Percentiles rank a stretch among this genome's conserved stretches.
These are phyloP conservation scores for Balanococcus diminutus DNA, from an alignment of 2,888 invertebrate genomes.

Conservation along the genomic window DNA sequence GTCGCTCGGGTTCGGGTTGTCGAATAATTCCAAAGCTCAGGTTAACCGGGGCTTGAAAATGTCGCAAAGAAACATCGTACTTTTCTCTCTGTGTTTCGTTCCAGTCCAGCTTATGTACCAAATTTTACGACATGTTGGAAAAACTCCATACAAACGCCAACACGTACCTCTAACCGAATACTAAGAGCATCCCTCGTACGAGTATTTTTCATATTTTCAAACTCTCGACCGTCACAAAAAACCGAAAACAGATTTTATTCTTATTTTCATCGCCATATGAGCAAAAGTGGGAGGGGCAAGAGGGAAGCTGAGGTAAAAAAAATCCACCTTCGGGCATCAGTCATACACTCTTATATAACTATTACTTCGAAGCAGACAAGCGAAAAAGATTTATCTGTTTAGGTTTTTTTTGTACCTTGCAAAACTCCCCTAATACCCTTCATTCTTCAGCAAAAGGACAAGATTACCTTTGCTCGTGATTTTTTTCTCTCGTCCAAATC, in stretches of 20 bases:
- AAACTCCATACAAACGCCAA: too few species aligned
- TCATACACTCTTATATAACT: slow-evolving; percentile 9
- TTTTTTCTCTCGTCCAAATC: not conserved
- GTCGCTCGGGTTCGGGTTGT: too few species aligned
- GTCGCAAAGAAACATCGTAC: not conserved
- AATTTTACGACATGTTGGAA: not conserved
- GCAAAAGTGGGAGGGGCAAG: not conserved
- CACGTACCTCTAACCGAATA: too few species aligned
- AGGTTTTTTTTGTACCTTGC: not conserved
- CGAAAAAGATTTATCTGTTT: slow-evolving; percentile 12
- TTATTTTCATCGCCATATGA: not conserved
- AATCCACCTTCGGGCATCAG: slow-evolving; percentile 5
- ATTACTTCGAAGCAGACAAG: slow-evolving; percentile 27
- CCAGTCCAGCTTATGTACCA: not conserved
- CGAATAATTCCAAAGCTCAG: not conserved
- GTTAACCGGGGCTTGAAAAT: not conserved
- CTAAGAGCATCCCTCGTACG: too few species aligned
- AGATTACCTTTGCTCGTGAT: not conserved
- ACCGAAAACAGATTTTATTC: not conserved
- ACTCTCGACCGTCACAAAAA: not conserved
- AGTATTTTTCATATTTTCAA: too few species aligned
- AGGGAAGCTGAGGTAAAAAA: not conserved
- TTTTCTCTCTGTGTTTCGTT: not conserved
- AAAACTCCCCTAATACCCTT: not conserved
- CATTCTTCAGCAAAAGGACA: not conserved